Evolutionary conservation across 2,888 invertebrate genomes (phyloP).

Genomic region (Plebejus anna): DNA sequence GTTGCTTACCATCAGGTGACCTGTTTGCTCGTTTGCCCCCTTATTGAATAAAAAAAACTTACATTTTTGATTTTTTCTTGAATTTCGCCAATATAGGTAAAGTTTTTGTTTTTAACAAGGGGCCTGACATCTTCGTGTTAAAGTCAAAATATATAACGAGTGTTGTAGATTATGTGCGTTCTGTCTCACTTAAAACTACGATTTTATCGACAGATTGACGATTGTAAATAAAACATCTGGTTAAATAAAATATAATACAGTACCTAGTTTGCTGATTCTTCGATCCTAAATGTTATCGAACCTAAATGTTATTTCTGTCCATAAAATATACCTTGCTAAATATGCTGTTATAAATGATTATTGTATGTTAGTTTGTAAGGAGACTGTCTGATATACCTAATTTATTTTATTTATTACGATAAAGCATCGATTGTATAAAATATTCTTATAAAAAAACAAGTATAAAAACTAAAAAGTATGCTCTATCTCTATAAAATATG

Average conservation of each 20-base stretch:
- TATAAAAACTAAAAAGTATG: neutral
- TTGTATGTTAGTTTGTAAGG: conserved; percentile 7
- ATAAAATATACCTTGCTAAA: neutral
- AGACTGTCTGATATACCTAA: neutral
- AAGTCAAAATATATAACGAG: neutral
- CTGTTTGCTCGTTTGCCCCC: no score
- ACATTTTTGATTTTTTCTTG: neutral
- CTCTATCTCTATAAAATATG: neutral
- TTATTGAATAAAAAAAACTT: no score
- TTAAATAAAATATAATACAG: neutral
- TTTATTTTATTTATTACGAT: neutral
- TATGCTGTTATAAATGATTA: neutral
- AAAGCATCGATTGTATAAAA: conserved; percentile 8
- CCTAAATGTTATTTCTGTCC: conserved; percentile 4
- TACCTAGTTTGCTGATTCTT: neutral
- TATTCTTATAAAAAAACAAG: neutral
- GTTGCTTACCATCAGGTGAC: no score
- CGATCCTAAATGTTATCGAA: no score
- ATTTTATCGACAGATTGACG: neutral
- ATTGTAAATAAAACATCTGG: neutral
- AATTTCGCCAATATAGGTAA: neutral
- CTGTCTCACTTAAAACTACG: neutral
- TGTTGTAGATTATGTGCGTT: neutral
- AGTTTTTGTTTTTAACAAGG: neutral
- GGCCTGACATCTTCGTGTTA: neutral